phyloP scores from a whole-genome alignment of 2,113 vertebrate genomes.

The Daphoenositta chrysoptera region DNA sequence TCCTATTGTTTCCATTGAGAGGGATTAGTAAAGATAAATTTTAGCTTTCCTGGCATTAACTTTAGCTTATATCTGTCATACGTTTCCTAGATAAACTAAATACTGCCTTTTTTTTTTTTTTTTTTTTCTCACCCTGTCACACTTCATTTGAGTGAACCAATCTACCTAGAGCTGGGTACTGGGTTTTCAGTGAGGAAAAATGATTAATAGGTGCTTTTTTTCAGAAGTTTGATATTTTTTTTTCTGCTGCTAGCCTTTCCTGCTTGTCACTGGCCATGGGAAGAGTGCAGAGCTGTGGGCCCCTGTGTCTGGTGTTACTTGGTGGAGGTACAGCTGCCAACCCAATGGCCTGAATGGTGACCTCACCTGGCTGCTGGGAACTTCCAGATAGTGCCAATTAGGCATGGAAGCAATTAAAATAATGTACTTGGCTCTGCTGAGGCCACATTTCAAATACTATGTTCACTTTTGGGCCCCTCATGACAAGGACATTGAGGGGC shows the following conservation, averaged over 20 bases:
- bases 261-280: not conserved
- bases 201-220: not conserved
- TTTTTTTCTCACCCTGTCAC: not conserved
- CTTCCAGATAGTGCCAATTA: not conserved
- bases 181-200: not conserved
- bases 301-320: fast-evolving
- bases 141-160: not conserved
- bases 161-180: not conserved
- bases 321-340: not conserved
- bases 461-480: not conserved
- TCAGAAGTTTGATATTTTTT: not conserved
- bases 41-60: not conserved
- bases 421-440: not conserved
- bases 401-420: not conserved
- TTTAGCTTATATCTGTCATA: slow-evolving; percentile 10
- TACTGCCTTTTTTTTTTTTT: not conserved
- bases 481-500: not conserved
- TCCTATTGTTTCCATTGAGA: not conserved
- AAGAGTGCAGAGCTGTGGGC: not conserved
- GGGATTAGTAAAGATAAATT: slow-evolving; percentile 43
- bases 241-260: not conserved
- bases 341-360: not conserved
- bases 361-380: not conserved
- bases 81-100: not conserved
- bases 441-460: not conserved